Conservation (phyloP, 2,797 vertebrate genomes). For the Toxotes lorentzi region DNA sequence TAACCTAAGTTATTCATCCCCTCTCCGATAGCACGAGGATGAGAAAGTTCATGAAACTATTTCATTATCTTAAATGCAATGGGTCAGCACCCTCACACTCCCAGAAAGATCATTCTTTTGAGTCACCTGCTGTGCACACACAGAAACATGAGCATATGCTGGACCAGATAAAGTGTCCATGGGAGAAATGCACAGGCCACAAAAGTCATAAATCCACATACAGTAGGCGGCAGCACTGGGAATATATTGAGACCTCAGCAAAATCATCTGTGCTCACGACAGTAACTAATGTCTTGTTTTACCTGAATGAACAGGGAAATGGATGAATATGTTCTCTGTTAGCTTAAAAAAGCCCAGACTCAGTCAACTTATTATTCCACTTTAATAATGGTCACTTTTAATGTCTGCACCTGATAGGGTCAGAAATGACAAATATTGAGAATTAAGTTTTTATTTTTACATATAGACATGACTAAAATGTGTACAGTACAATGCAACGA, state of each 20-base stretch:
- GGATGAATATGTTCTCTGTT: neutral
- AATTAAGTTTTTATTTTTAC: neutral
- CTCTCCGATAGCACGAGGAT: neutral
- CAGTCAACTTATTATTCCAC: neutral
- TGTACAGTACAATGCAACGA: neutral
- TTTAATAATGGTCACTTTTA: neutral
- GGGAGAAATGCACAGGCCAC: slow-evolving; percentile 13
- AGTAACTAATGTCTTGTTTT: slow-evolving; percentile 5
- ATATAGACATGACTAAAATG: neutral
- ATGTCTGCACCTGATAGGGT: neutral
- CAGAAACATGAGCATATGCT: slow-evolving; percentile 34
- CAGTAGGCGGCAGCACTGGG: neutral
- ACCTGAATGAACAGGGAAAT: neutral
- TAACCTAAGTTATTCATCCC: neutral
- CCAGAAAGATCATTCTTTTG: slow-evolving; percentile 17
- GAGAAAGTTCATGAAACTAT: slow-evolving; percentile 22
- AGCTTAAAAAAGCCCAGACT: neutral
- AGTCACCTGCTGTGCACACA: slow-evolving; percentile 23
- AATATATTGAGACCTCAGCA: slow-evolving; percentile 29
- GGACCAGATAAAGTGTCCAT: slow-evolving; percentile 28
- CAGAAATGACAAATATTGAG: slow-evolving; percentile 1
- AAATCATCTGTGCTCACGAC: slow-evolving; percentile 18
- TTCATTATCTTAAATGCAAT: slow-evolving; percentile 29
- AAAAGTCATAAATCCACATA: slow-evolving; percentile 50
- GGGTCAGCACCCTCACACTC: slow-evolving; percentile 51